These are phyloP conservation scores for Aphaenogaster floridana DNA, from an alignment of 1,140 invertebrate genomes.

Conservation along the genomic window DNA sequence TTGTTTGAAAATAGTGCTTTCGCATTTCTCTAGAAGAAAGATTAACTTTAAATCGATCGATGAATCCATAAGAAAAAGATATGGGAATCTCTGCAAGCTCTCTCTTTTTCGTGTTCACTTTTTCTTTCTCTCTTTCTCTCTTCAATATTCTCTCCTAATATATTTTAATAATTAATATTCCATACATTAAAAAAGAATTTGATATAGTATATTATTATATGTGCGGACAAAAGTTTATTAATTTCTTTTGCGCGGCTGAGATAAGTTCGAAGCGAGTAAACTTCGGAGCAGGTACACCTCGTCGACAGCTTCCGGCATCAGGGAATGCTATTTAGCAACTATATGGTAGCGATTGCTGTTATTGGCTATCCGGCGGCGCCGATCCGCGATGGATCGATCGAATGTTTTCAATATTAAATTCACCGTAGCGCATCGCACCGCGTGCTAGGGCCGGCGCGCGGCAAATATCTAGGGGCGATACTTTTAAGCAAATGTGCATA, in stretches of 20 bases:
- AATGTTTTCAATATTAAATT: conserved; percentile 74
- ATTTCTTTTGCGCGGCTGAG: neutral
- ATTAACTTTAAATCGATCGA: neutral
- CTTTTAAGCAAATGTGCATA: conserved; percentile 65
- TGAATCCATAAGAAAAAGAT: neutral
- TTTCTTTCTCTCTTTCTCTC: neutral
- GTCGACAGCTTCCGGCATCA: conserved; percentile 28
- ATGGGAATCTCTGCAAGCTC: neutral
- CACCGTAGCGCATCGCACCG: conserved; percentile 53
- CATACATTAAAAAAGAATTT: neutral
- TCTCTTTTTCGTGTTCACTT: neutral
- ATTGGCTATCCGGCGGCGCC: conserved; percentile 55
- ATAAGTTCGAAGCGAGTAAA: neutral
- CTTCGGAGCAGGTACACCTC: conserved; percentile 23
- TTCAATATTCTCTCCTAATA: neutral
- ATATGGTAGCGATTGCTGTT: conserved; percentile 57
- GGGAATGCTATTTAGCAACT: conserved; percentile 44
- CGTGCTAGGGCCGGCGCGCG: conserved; percentile 25
- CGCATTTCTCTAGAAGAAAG: neutral
- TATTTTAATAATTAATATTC: neutral
- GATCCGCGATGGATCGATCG: conserved; percentile 59
- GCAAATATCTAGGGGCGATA: conserved; percentile 60
- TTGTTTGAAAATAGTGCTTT: neutral
- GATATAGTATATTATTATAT: too few relatives aligned
- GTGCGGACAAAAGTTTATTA: neutral